Percentiles rank a stretch among this genome's conserved stretches.
Conservation (phyloP, 2,888 invertebrate species). For the Plagodis pulveraria region DNA sequence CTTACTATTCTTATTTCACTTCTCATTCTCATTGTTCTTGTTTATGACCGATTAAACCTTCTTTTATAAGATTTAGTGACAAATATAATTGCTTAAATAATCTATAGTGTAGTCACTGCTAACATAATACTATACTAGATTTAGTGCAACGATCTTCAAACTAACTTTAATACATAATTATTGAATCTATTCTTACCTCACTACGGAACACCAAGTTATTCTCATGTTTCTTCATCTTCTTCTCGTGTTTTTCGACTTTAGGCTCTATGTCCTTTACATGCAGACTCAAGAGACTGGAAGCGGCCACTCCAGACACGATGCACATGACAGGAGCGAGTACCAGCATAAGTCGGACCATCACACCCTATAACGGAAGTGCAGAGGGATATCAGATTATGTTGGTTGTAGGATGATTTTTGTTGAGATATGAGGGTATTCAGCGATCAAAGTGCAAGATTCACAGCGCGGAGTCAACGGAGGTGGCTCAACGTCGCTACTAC, state of each 20-base stretch:
- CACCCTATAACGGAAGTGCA: slow-evolving; percentile 87
- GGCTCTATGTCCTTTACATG: slow-evolving; percentile 94
- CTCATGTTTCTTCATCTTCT: slow-evolving; percentile 86
- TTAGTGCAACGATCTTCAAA: no score
- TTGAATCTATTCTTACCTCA: slow-evolving; percentile 83
- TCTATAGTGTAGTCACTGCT: no score
- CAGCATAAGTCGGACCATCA: slow-evolving; percentile 99
- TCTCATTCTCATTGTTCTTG: no score
- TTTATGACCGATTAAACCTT: no score
- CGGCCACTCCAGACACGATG: slow-evolving; percentile 97
- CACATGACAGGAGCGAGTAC: slow-evolving; percentile 99
- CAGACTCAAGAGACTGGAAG: slow-evolving; percentile 92
- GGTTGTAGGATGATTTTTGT: neutral
- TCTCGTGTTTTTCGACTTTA: slow-evolving; percentile 88
- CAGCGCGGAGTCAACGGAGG: slow-evolving; percentile 69
- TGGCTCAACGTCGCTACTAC: slow-evolving; percentile 70
- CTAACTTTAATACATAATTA: no score
- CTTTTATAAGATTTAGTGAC: no score
- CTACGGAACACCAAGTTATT: slow-evolving; percentile 91
- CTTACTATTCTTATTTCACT: no score
- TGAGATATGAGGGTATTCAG: slow-evolving; percentile 62
- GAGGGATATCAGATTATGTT: slow-evolving; percentile 39
- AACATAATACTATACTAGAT: no score
- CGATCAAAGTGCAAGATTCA: slow-evolving; percentile 87
- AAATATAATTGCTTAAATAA: no score